phyloP scores from a whole-genome alignment of 2,113 vertebrate genomes.

The Globicephala melas region DNA sequence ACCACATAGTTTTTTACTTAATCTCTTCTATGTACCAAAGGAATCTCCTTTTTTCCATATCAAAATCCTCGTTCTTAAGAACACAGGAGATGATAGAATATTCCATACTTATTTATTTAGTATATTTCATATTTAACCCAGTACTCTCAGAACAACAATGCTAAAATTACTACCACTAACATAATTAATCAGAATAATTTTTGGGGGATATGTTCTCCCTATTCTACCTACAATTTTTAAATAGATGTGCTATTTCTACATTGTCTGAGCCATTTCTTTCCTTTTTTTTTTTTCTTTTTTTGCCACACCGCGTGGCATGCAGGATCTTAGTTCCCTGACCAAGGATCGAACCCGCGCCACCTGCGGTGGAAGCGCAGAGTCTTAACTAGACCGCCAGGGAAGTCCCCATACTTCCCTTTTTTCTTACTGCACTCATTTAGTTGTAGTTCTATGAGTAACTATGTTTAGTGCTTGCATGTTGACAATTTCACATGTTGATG shows the following conservation, averaged over 20 bases:
- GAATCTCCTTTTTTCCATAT: neutral
- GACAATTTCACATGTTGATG: neutral
- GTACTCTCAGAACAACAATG: neutral
- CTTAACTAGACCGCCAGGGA: too few relatives aligned
- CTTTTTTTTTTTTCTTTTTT: too few relatives aligned
- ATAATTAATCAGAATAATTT: neutral
- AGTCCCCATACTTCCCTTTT: neutral
- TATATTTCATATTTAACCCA: neutral
- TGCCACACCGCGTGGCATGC: too few relatives aligned
- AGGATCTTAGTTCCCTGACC: too few relatives aligned
- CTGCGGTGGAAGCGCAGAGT: too few relatives aligned
- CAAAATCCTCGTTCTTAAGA: neutral
- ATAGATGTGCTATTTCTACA: neutral
- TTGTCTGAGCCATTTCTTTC: neutral
- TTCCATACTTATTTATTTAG: neutral
- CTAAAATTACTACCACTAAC: neutral
- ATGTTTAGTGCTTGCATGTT: neutral
- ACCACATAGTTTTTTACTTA: neutral
- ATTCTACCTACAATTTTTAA: neutral
- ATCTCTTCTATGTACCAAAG: neutral
- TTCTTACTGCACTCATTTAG: neutral
- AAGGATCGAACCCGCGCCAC: too few relatives aligned
- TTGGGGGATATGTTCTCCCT: too few relatives aligned
- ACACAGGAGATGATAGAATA: neutral
- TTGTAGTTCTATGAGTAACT: neutral